These are phyloP conservation scores for Trachelipus rathkii DNA, from an alignment of 1,140 invertebrate genomes.

Conservation along the genomic window DNA sequence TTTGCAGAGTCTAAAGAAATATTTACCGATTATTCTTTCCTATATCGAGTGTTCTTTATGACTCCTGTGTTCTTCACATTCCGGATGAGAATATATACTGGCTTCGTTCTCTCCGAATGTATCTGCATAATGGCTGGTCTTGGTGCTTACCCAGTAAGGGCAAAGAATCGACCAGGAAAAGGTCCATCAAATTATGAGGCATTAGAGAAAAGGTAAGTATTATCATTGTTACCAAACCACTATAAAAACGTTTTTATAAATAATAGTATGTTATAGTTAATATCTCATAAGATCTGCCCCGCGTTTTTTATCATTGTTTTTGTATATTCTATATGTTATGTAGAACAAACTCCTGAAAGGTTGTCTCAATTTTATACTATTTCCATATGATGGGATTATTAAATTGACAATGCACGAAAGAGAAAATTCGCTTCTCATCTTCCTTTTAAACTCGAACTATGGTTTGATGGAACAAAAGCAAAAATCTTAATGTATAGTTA, in stretches of 20 bases:
- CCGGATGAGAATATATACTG: conserved; percentile 81
- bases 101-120: conserved; percentile 82
- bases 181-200: conserved; percentile 65
- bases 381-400: too few relatives aligned
- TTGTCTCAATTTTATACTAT: too few relatives aligned
- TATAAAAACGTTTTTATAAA: not conserved
- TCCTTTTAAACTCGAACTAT: too few relatives aligned
- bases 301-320: not conserved
- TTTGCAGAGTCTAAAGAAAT: not conserved
- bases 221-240: not conserved
- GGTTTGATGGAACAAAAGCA: too few relatives aligned
- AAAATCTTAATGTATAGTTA: too few relatives aligned
- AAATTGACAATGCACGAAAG: too few relatives aligned
- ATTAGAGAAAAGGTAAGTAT: conserved; percentile 46
- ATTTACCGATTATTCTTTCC: conserved; percentile 56
- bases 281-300: not conserved
- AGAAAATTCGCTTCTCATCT: too few relatives aligned
- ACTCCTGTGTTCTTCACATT: conserved; percentile 82
- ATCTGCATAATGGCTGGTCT: conserved; percentile 85
- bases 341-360: not conserved
- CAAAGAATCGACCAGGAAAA: conserved; percentile 67
- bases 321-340: not conserved
- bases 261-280: not conserved
- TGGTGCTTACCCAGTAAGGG: conserved; percentile 77
- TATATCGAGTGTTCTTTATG: conserved; percentile 77